Base-by-base conservation (phyloP, 2,888 invertebrate genomes). In the Ganaspis brasiliensis region DNA sequence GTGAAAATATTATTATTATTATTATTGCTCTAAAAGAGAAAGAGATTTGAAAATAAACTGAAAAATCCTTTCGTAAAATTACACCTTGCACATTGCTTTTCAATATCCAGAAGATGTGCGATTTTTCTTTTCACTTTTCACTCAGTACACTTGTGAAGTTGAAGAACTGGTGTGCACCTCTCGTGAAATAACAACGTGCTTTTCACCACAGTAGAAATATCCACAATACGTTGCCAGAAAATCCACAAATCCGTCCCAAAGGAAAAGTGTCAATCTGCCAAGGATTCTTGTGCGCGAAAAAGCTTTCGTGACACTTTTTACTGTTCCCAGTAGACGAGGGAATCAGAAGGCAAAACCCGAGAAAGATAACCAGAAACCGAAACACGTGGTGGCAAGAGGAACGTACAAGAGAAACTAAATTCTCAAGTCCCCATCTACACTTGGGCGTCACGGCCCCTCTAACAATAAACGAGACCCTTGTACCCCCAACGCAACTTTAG, bases 391-490 rank as follows among this genome's bases (percentile, higher is more conserved):
- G 82, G 81, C 83, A 83, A 81, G 81, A 80, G 76, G 81, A 83
- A 82, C 83, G 84, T 84, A 82, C 82, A 79, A 84, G 84, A 82
- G 84, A 81, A 83, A 89, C 88, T 89, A 86, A 67, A 86, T 84
- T 79, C 83, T 84, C 83, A 82, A 81, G 67, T 76, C 83, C 84
- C 81, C 83, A 84, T 76, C 82, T 81, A 79, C 81, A 82, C 81
- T 75, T 82, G 82, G 81, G 75, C 72, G 67, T 72, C 74, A 73
- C 79, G 78, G 81, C 85, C 83, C 82, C 86, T 87, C 89, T 86
- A 86, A 88, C 88, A 88, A 88, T 88, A 88, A 88, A 88, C 88
- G 84, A 82, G 81, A 78, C 79, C 73, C 79, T 79, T 77, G 78
- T 79, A 80, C 77, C 21, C 35, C 72, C 76, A 76, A 76, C 74